A percentile compares a stretch with the other conserved stretches of the same genome.
These are phyloP conservation scores for Chroicocephalus ridibundus DNA, from an alignment of 2,113 vertebrate genomes.

Conservation along the genomic window DNA sequence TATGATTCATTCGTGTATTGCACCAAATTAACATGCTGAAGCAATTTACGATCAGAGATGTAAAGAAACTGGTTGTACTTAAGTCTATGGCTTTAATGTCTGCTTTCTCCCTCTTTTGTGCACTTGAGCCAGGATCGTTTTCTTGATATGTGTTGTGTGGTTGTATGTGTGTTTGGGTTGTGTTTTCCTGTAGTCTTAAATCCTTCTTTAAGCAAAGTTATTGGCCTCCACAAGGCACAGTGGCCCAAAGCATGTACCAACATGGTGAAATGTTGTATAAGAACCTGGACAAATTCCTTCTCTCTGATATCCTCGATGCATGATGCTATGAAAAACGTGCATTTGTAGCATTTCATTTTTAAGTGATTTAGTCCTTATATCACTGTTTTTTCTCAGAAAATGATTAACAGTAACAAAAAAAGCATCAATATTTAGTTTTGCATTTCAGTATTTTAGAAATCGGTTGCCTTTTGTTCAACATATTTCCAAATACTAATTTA, in stretches of 20 bases:
- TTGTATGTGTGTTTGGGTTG: not conserved
- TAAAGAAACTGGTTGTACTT: not conserved
- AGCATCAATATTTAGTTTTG: not conserved
- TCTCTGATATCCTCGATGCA: not conserved
- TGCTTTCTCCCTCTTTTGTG: not conserved
- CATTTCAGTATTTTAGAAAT: not conserved
- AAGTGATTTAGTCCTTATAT: not conserved
- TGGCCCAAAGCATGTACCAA: not conserved
- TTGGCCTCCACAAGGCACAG: not conserved
- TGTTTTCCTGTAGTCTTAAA: not conserved
- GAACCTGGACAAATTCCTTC: not conserved
- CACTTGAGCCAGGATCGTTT: not conserved
- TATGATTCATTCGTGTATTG: not conserved
- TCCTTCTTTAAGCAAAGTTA: not conserved
- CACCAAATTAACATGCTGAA: not conserved
- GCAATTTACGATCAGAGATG: not conserved
- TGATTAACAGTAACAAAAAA: not conserved
- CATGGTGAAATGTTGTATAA: not conserved
- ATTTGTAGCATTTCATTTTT: not conserved
- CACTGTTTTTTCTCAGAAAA: not conserved
- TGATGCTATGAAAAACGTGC: not conserved
- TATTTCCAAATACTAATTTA: not conserved
- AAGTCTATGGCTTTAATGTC: not conserved
- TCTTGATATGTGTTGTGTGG: not conserved
- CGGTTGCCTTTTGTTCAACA: not conserved